Percentiles rank a stretch among this genome's conserved stretches.
Evolutionary conservation across 2,113 vertebrate species (phyloP).

Genomic region (Forbesichthys agassizii): DNA sequence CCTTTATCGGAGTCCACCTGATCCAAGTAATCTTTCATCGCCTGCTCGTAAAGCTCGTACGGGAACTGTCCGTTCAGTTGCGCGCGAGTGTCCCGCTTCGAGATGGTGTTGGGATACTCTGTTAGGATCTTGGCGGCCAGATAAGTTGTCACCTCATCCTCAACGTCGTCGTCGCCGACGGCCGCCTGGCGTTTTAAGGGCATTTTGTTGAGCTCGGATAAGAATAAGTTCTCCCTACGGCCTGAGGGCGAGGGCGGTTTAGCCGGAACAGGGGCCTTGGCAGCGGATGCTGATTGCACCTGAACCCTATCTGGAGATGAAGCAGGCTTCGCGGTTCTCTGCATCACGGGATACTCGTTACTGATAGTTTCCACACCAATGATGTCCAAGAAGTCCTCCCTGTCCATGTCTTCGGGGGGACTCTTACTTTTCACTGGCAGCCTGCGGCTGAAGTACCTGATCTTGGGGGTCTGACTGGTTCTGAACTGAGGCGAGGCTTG

Average conservation of each 20-base stretch:
- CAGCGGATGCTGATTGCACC: slow-evolving; percentile 64
- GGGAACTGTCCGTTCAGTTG: slow-evolving; percentile 79
- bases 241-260: slow-evolving; percentile 67
- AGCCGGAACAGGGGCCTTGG: slow-evolving; percentile 32
- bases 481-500: slow-evolving; percentile 73
- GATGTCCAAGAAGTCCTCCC: slow-evolving; percentile 91
- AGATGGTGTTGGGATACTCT: slow-evolving; percentile 85
- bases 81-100: slow-evolving; percentile 76
- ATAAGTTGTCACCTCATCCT: slow-evolving; percentile 91
- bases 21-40: slow-evolving; percentile 83
- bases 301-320: slow-evolving; percentile 74
- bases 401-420: slow-evolving; percentile 84
- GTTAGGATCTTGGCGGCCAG: slow-evolving; percentile 86
- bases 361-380: slow-evolving; percentile 85
- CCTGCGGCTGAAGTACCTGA: slow-evolving; percentile 81
- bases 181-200: slow-evolving; percentile 79
- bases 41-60: slow-evolving; percentile 84
- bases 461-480: slow-evolving; percentile 78
- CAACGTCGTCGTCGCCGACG: slow-evolving; percentile 81
- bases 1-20: slow-evolving; percentile 76
- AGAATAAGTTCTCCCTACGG: slow-evolving; percentile 78
- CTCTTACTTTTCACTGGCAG: slow-evolving; percentile 80
- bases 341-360: slow-evolving; percentile 82
- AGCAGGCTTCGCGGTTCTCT: slow-evolving; percentile 79
- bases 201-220: slow-evolving; percentile 82